phyloP scores from a whole-genome alignment of 2,888 invertebrate genomes.

The Pilophorus perplexus region DNA sequence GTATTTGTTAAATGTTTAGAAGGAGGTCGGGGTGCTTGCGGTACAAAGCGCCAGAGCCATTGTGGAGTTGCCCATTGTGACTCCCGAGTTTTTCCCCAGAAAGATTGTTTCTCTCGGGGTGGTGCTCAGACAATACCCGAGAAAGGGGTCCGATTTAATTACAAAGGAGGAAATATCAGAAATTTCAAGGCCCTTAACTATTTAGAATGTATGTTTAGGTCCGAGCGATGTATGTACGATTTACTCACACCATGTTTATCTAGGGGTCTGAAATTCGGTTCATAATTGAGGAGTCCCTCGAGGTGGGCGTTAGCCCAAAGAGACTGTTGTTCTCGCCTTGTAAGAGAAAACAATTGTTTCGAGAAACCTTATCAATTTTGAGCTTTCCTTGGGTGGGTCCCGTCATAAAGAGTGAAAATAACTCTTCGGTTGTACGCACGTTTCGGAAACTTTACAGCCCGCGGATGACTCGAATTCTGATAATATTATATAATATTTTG shows the following conservation, averaged over 20 bases:
- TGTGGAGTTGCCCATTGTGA: slow-evolving; percentile 39
- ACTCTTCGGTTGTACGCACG: no score
- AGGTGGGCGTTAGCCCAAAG: slow-evolving; percentile 21
- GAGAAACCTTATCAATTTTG: background rate
- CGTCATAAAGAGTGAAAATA: no score
- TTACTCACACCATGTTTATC: slow-evolving; percentile 36
- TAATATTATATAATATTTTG: no score
- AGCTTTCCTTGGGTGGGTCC: no score
- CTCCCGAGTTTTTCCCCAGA: slow-evolving; percentile 21
- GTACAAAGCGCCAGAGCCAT: slow-evolving; percentile 33
- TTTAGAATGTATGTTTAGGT: slow-evolving; percentile 45
- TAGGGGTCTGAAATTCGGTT: slow-evolving; percentile 32
- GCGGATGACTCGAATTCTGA: no score
- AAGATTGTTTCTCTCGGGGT: slow-evolving; percentile 40
- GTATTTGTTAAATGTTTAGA: slow-evolving; percentile 42
- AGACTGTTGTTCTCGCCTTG: slow-evolving; percentile 9
- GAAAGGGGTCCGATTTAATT: slow-evolving; percentile 36
- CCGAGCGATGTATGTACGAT: slow-evolving; percentile 41
- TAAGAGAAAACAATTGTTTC: background rate
- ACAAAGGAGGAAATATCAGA: slow-evolving; percentile 44
- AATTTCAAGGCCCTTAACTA: slow-evolving; percentile 43
- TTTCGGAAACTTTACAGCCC: no score
- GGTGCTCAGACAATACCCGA: slow-evolving; percentile 31
- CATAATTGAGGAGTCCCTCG: slow-evolving; percentile 31
- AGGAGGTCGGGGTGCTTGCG: slow-evolving; percentile 19